Evolutionary conservation across 2,888 invertebrate genomes (phyloP).

Genomic region (Salticus scenicus): DNA sequence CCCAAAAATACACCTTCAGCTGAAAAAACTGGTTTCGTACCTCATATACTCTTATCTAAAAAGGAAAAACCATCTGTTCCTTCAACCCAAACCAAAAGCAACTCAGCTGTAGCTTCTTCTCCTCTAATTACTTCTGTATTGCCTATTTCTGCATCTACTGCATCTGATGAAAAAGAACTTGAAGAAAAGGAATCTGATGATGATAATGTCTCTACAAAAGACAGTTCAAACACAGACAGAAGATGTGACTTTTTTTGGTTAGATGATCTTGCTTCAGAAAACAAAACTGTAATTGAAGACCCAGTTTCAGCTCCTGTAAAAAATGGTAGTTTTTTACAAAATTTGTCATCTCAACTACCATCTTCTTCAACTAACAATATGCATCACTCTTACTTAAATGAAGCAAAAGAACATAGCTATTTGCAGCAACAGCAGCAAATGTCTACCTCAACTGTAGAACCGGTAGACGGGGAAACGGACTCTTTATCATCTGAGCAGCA

Average conservation of each 20-base stretch:
- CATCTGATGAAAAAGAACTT: constrained; percentile 21
- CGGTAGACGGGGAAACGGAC: too few relatives aligned
- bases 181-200: neutral
- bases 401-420: neutral
- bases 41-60: constrained; percentile 36
- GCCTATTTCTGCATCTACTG: too few relatives aligned
- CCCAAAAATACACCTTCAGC: constrained; percentile 36
- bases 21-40: constrained; percentile 19
- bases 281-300: neutral
- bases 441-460: too few relatives aligned
- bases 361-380: neutral
- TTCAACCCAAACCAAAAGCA: neutral
- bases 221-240: neutral
- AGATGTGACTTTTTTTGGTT: constrained; percentile 49
- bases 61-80: constrained; percentile 1
- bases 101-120: neutral
- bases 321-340: neutral
- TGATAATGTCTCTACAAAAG: neutral
- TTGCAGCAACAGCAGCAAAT: too few relatives aligned
- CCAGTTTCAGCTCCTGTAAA: neutral
- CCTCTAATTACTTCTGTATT: neutral
- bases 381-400: neutral
- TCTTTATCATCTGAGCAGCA: neutral
- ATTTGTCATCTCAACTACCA: neutral
- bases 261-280: constrained; percentile 1